A percentile compares a stretch with the other conserved stretches of the same genome.
Conservation (phyloP, 2,888 invertebrate species). For the Athalia rosae region DNA sequence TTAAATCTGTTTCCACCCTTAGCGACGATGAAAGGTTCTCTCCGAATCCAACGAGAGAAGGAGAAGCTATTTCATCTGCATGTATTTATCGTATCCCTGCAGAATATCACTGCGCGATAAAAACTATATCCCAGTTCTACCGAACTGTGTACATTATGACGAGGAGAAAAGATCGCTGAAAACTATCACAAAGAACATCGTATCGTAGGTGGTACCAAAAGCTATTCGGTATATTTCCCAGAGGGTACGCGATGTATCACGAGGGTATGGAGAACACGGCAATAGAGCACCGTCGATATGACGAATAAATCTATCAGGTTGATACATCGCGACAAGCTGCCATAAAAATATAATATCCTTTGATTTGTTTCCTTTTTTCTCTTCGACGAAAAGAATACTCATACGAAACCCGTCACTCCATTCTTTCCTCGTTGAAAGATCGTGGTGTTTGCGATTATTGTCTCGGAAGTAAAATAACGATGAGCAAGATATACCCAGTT, state of each 20-base stretch:
- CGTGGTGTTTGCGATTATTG: not conserved
- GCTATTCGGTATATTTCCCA: constrained; percentile 43
- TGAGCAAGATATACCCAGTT: constrained; percentile 18
- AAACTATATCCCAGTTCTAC: too few species aligned
- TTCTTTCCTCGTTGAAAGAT: constrained; percentile 22
- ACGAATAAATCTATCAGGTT: constrained; percentile 43
- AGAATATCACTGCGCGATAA: too few species aligned
- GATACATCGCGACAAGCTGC: constrained; percentile 42
- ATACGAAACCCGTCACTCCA: constrained; percentile 33
- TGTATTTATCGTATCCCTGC: not conserved
- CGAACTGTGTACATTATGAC: not conserved
- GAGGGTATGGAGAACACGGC: constrained; percentile 36
- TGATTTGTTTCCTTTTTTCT: constrained; percentile 38
- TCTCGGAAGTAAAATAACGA: constrained; percentile 22
- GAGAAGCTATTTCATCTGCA: constrained; percentile 32
- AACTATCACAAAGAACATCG: constrained; percentile 28
- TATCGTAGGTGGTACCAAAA: not conserved
- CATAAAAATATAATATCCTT: constrained; percentile 41
- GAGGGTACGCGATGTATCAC: constrained; percentile 37
- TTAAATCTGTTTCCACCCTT: constrained; percentile 16
- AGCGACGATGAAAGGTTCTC: not conserved
- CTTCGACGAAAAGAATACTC: constrained; percentile 6
- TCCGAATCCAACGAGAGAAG: not conserved
- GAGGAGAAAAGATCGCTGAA: constrained; percentile 30
- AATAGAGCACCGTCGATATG: constrained; percentile 41